Percentiles rank a stretch among this genome's conserved stretches.
These are phyloP conservation scores for Beris morrisii DNA, from an alignment of 2,888 invertebrate species.

Conservation along the genomic window DNA sequence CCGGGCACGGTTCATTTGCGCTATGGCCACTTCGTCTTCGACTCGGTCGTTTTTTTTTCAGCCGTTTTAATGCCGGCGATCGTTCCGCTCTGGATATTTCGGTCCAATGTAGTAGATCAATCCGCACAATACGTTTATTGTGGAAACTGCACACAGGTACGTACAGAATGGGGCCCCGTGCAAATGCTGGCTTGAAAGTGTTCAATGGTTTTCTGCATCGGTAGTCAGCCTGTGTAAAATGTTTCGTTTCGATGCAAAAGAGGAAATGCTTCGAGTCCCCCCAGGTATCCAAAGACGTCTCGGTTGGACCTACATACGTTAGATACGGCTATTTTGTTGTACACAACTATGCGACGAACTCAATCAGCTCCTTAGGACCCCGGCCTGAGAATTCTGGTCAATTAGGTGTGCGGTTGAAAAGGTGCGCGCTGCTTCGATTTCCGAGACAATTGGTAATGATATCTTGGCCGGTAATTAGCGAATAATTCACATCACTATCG, in stretches of 20 bases:
- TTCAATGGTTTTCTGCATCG: constrained; percentile 11
- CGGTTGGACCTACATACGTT: too few species aligned
- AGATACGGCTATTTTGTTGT: too few species aligned
- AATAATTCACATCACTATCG: constrained; percentile 31
- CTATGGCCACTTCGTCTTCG: constrained; percentile 28
- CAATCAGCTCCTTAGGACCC: constrained; percentile 1
- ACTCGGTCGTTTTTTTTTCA: constrained; percentile 14
- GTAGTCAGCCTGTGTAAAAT: constrained; percentile 2
- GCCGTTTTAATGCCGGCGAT: constrained; percentile 24
- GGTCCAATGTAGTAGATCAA: constrained; percentile 9
- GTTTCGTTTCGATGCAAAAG: constrained; percentile 12
- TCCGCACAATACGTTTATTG: constrained; percentile 13
- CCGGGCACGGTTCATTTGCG: constrained; percentile 37
- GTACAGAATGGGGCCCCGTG: neutral
- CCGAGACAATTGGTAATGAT: constrained; percentile 29
- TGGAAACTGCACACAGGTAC: constrained; percentile 4
- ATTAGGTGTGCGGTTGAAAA: constrained; percentile 16
- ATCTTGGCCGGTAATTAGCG: constrained; percentile 22
- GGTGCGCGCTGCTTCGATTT: constrained; percentile 10
- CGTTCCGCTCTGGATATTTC: constrained; percentile 28
- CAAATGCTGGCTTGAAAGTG: constrained; percentile 11
- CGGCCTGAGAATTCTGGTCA: constrained; percentile 16
- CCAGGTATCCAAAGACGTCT: too few species aligned
- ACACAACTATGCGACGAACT: neutral
- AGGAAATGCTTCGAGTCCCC: neutral